phyloP scores from a whole-genome alignment of 2,113 vertebrate genomes.

The Paramisgurnus dabryanus region DNA sequence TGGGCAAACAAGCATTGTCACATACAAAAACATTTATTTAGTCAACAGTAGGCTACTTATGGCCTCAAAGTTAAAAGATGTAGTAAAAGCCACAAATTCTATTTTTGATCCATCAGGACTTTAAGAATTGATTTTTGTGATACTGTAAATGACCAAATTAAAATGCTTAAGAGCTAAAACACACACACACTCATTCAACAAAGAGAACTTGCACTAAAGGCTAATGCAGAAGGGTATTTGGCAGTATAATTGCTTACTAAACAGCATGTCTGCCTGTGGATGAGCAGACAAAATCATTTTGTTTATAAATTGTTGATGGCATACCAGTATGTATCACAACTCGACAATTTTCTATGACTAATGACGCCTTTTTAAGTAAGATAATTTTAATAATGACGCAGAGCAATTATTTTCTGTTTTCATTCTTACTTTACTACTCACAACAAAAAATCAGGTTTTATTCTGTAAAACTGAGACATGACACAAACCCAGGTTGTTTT shows the following conservation, averaged over 20 bases:
- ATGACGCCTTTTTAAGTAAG: not conserved
- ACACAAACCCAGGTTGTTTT: not conserved
- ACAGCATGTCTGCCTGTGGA: not conserved
- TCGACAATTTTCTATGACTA: not conserved
- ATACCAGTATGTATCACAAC: not conserved
- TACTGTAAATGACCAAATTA: no score
- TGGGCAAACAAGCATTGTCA: no score
- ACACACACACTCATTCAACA: no score
- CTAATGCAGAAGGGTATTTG: not conserved
- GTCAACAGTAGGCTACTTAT: no score
- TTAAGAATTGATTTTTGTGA: no score
- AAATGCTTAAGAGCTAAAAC: no score
- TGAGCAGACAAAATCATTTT: not conserved
- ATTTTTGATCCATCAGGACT: no score
- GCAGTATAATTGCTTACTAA: conserved; percentile 9
- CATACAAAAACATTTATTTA: no score
- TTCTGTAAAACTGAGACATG: not conserved
- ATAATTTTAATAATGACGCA: not conserved
- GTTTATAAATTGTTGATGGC: not conserved
- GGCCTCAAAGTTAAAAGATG: no score
- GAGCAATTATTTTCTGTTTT: not conserved
- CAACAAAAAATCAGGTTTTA: not conserved
- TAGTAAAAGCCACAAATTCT: no score
- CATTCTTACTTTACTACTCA: not conserved
- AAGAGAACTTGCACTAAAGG: no score